These are phyloP conservation scores for Halisarca cf. caerulea DNA, from an alignment of 37 sponge, comb jelly and placozoan genomes.

Conservation along the genomic window DNA sequence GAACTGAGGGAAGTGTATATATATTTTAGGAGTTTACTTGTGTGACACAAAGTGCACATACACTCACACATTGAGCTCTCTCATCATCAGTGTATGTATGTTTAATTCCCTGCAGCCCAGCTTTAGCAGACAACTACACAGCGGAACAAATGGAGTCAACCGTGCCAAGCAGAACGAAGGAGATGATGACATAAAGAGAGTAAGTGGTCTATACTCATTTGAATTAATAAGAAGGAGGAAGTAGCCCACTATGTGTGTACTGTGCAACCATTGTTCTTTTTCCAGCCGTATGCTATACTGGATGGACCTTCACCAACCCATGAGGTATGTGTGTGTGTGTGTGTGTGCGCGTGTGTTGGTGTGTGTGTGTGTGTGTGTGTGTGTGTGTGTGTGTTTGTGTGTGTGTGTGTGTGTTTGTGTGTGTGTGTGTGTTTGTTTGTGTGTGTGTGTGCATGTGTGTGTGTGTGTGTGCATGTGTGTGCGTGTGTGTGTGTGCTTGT, in stretches of 20 bases:
- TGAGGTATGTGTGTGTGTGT: not conserved
- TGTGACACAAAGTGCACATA: too few relatives aligned
- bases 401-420: conserved; percentile 1
- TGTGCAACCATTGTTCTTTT: too few relatives aligned
- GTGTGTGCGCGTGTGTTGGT: not conserved
- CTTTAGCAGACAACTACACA: too few relatives aligned
- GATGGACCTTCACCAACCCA: conserved; percentile 14
- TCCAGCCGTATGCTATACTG: not conserved
- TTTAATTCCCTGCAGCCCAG: not conserved
- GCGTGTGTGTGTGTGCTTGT: not conserved
- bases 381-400: not conserved
- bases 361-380: not conserved
- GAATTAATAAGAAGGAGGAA: too few relatives aligned
- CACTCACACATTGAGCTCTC: too few relatives aligned
- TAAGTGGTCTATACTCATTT: too few relatives aligned
- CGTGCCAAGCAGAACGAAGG: too few relatives aligned
- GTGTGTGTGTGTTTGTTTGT: not conserved
- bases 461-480: not conserved
- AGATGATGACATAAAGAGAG: too few relatives aligned
- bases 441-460: not conserved
- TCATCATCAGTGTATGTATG: not conserved
- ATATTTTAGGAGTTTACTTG: too few relatives aligned
- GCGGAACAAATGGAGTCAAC: too few relatives aligned
- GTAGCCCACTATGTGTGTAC: too few relatives aligned
- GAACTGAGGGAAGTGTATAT: too few relatives aligned